Conservation (phyloP, 1,140 invertebrate species). For the Saxidomus purpurata region DNA sequence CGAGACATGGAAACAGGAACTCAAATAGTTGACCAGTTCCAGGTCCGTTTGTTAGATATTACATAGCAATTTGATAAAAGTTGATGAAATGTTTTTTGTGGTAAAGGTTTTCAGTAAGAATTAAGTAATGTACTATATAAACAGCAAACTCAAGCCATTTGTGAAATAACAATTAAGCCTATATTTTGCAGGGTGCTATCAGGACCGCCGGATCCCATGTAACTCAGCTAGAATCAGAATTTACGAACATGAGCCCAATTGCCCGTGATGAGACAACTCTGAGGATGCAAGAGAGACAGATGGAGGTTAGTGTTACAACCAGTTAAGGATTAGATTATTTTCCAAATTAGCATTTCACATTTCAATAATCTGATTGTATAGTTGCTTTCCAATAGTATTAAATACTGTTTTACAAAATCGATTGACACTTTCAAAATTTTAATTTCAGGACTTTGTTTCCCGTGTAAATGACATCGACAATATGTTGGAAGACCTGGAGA, state of each 20-base stretch:
- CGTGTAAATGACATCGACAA: conserved; percentile 85
- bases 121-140: no score
- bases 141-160: no score
- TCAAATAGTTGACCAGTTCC: conserved; percentile 89
- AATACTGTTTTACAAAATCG: no score
- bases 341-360: no score
- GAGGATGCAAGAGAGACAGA: conserved; percentile 93
- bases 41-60: conserved; percentile 88
- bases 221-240: conserved; percentile 92
- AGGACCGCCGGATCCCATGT: conserved; percentile 87
- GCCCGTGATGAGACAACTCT: conserved; percentile 95
- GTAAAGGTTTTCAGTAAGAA: no score
- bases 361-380: no score
- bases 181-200: conserved; percentile 55
- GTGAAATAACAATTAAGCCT: no score
- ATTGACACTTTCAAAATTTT: no score
- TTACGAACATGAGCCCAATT: conserved; percentile 94
- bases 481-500: conserved; percentile 91
- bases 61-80: no score
- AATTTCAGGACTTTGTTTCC: conserved; percentile 79
- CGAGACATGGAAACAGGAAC: conserved; percentile 95
- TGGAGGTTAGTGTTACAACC: conserved; percentile 86
- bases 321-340: no score
- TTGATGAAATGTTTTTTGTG: no score
- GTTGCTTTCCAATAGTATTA: no score